Conservation (phyloP, 1,140 invertebrate species). For the Drosophila rufa region DNA sequence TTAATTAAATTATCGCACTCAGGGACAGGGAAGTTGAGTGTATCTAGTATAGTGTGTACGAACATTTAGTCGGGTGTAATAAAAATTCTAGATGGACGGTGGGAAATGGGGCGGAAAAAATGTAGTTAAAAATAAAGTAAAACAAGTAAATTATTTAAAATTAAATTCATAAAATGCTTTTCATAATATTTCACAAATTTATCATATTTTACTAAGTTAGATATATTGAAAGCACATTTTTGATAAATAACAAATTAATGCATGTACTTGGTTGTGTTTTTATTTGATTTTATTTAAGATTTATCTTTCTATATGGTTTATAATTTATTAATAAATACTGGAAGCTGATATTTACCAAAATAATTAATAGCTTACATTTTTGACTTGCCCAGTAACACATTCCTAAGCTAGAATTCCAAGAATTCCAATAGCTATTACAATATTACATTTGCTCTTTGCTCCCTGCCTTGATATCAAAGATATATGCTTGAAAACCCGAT, state of each 20-base stretch:
- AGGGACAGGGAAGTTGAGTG: constrained; percentile 19
- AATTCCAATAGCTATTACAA: constrained; percentile 12
- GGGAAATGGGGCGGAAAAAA: constrained; percentile 2
- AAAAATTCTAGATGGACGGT: no score
- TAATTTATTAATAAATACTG: no score
- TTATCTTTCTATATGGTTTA: no score
- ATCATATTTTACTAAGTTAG: no score
- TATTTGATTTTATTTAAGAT: no score
- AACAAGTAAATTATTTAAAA: not conserved
- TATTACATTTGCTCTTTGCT: constrained; percentile 16
- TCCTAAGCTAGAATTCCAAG: not conserved
- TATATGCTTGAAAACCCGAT: constrained; percentile 33
- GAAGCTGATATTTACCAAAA: not conserved
- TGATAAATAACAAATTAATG: no score
- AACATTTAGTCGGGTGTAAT: not conserved
- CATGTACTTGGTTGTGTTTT: no score
- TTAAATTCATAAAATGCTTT: no score
- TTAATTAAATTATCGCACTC: constrained; percentile 67
- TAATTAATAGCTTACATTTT: not conserved
- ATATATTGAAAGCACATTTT: no score
- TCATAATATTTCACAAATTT: no score
- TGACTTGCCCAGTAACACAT: not conserved
- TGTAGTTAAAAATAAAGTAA: not conserved
- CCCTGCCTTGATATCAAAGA: not conserved
- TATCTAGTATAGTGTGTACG: not conserved